Base-by-base conservation (phyloP, 2,888 invertebrate genomes). In the Melieria crassipennis region DNA sequence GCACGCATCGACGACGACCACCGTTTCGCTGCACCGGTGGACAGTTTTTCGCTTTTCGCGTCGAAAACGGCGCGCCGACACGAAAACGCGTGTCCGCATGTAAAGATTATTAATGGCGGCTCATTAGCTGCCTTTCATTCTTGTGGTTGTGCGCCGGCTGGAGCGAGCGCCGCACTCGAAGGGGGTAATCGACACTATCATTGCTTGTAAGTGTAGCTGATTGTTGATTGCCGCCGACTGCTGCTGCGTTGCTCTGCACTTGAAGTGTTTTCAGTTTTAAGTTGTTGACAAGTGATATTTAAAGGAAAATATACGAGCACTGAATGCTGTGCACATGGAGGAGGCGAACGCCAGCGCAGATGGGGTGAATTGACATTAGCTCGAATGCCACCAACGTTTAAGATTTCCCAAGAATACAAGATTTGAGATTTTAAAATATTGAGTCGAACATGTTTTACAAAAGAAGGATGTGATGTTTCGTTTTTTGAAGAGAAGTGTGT, bases 81-180 rank as follows among this genome's bases (percentile, higher is more conserved):
- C 52, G 52, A 42, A 47, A 60, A 46, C 57, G 50, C 50, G 13
- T 67, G 52, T 60, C 61, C n/a, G 67, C n/a, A 52, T 67, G 74
- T 77, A 77, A 78, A 79, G 80, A 80, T 82, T 84, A 83, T 84
- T 81, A 83, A 83, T 84, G 81, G 82, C 79, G 81, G 75, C 84
- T 82, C 84, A 84, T 84, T 84, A 84, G 76, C 43, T 61, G 11
- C 65, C 63, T 69, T 56, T 46, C 42, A 63, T 69, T 57, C 11
- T 11, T 42, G n/a, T 43, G 63, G 3, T 48, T 30, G 30, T 63
- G 42, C 48, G 45, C 42, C 42, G 7, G 10, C 9, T 13, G 60
- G 16, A 61, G 67, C 46, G 10, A 45, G 60, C 45, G 16, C 16
- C 50, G 60, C 61, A 61, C 50, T 50, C 52, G 43, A 70, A 70